These are phyloP conservation scores for Podarcis raffonei DNA, from an alignment of 2,113 vertebrate species.

Conservation along the genomic window DNA sequence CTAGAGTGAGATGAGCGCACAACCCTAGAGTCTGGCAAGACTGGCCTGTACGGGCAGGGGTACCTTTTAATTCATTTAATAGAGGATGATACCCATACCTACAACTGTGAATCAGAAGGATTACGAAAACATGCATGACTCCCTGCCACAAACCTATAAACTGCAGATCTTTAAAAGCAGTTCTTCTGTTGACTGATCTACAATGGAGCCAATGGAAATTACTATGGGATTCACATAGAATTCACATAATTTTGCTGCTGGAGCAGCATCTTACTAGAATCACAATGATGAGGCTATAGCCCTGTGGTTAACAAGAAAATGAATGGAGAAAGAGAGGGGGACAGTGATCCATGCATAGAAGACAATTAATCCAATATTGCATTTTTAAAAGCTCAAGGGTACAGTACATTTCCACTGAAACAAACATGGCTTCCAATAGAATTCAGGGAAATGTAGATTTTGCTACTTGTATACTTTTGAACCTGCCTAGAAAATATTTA, in stretches of 20 bases:
- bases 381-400: not conserved
- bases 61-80: not conserved
- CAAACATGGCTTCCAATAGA: not conserved
- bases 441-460: not conserved
- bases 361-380: constrained; percentile 35
- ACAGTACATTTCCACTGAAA: not conserved
- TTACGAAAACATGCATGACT: not conserved
- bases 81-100: not conserved
- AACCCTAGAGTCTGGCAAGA: too few relatives aligned
- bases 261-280: not conserved
- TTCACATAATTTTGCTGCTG: not conserved
- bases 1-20: too few relatives aligned
- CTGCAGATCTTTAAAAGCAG: not conserved
- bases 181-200: not conserved
- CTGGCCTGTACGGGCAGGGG: too few relatives aligned
- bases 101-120: not conserved
- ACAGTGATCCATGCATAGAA: accelerated
- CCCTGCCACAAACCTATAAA: not conserved
- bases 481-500: not conserved
- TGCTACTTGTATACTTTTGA: not conserved
- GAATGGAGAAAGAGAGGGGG: not conserved
- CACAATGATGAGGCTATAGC: not conserved
- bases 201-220: not conserved
- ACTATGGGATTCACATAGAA: not conserved
- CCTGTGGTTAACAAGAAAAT: constrained; percentile 26